Evolutionary conservation across 2,113 vertebrate species (phyloP), one percentile per base, ranked within the genome.

Genomic region (Cichladusa arquata): DNA sequence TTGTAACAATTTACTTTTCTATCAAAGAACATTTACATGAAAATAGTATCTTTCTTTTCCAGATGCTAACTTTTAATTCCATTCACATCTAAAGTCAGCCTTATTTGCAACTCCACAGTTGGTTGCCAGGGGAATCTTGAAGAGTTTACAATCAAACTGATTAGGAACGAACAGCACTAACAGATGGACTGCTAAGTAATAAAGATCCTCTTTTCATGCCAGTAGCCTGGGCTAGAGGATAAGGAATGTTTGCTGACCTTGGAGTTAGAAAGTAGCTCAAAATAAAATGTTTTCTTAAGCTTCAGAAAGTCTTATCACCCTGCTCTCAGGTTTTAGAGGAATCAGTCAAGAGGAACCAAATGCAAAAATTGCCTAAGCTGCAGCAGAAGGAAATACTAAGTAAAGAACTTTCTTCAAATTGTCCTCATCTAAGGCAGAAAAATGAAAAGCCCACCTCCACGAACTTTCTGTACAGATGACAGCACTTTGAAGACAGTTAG

Each of bases 151-250:
- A 62, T n/a, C 58, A 78, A 66, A 94, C 87, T 56, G 40, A 91
- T 71, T 64, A 81, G 70, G 67, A 88, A 94, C 71, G 86, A 90
- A 82, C 47, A 91, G 78, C 67, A 86, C 56, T 38, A 90, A 61
- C 90, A 96, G 92, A 95, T 95, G 94, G 88, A 90, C 79, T 94
- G 88, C 82, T 95, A 95, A 80, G 85, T 88, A 77, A 95, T 51
- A 65, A 64, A 90, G 93, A 89, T 87, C 77, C 45, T 92, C 90
- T 89, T 87, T 70, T 80, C 56, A n/a, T 23, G 45, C 20, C 88
- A 56, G 28, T 36, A 91, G 77, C 62, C 74, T 65, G 5, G 2
- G 33, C 31, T 28, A 77, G 22, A 95, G 78, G 53, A 40, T 72
- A 78, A 86, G 60, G 78, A 79, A 69, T 50, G 19, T 58, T 79